These are phyloP conservation scores for Andrena praecox DNA, from an alignment of 2,888 invertebrate species.

Conservation along the genomic window DNA sequence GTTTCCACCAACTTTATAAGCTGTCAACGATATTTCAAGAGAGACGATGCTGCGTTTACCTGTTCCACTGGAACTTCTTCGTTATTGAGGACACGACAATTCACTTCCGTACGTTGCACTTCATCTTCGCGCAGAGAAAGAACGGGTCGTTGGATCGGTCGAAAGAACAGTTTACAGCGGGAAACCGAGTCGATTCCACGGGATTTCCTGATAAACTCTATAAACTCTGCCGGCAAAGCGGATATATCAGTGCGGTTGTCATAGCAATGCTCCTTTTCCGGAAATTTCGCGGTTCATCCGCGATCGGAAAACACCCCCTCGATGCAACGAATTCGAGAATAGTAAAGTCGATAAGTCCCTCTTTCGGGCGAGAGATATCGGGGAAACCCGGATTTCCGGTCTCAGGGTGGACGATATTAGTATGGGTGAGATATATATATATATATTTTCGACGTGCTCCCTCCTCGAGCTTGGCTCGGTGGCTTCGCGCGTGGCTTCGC, in stretches of 20 bases:
- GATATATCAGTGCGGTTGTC: slow-evolving; percentile 37
- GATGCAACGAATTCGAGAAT: slow-evolving; percentile 41
- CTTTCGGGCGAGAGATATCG: background rate
- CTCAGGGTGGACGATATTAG: background rate
- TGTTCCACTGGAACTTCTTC: background rate
- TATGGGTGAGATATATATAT: no score
- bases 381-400: slow-evolving; percentile 29
- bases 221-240: slow-evolving; percentile 41
- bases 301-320: slow-evolving; percentile 6
- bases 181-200: slow-evolving; percentile 66
- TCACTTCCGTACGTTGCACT: background rate
- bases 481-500: no score
- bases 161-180: slow-evolving; percentile 63
- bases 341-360: slow-evolving; percentile 2
- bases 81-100: slow-evolving; percentile 1
- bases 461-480: no score
- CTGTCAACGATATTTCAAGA: background rate
- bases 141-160: background rate
- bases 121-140: background rate
- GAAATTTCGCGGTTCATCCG: slow-evolving; percentile 42
- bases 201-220: slow-evolving; percentile 58
- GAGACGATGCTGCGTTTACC: background rate
- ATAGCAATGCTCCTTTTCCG: slow-evolving; percentile 1
- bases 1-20: slow-evolving; percentile 17
- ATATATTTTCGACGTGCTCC: no score